phyloP scores from a whole-genome alignment of 92 coral and sea anemone genomes.

The Plumapathes pennacea region DNA sequence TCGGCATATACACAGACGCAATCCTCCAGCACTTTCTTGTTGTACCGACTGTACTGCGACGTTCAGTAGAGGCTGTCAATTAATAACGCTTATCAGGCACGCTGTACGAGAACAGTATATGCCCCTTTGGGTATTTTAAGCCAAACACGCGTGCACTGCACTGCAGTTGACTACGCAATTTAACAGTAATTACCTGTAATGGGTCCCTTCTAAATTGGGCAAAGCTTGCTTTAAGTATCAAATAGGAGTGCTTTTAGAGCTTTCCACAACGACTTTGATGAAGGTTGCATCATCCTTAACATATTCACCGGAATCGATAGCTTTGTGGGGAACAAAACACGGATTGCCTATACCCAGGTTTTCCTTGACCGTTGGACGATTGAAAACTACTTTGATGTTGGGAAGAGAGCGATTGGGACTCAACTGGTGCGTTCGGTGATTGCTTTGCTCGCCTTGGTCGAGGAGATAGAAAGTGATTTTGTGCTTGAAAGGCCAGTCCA shows the following conservation, averaged over 20 bases:
- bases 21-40: too few relatives aligned
- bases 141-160: too few relatives aligned
- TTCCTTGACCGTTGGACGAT: constrained; percentile 86
- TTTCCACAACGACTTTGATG: constrained; percentile 84
- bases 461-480: constrained; percentile 89
- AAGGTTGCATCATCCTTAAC: constrained; percentile 88
- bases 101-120: too few relatives aligned
- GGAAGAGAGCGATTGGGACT: constrained; percentile 98
- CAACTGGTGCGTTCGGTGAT: constrained; percentile 86
- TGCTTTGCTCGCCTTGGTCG: constrained; percentile 88
- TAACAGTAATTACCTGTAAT: too few relatives aligned
- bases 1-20: too few relatives aligned
- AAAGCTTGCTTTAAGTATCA: too few relatives aligned
- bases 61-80: too few relatives aligned
- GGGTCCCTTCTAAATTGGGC: too few relatives aligned
- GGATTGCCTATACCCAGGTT: constrained; percentile 99
- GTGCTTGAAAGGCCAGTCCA: constrained; percentile 99
- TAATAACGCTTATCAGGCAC: too few relatives aligned
- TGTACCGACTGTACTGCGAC: too few relatives aligned
- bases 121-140: too few relatives aligned
- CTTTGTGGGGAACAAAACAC: constrained; percentile 93
- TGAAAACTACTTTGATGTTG: constrained; percentile 95
- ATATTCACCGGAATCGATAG: constrained; percentile 74
- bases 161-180: too few relatives aligned
- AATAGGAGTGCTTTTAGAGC: constrained; percentile 33